These are phyloP conservation scores for Mimas tiliae DNA, from an alignment of 2,888 invertebrate genomes.

Conservation along the genomic window DNA sequence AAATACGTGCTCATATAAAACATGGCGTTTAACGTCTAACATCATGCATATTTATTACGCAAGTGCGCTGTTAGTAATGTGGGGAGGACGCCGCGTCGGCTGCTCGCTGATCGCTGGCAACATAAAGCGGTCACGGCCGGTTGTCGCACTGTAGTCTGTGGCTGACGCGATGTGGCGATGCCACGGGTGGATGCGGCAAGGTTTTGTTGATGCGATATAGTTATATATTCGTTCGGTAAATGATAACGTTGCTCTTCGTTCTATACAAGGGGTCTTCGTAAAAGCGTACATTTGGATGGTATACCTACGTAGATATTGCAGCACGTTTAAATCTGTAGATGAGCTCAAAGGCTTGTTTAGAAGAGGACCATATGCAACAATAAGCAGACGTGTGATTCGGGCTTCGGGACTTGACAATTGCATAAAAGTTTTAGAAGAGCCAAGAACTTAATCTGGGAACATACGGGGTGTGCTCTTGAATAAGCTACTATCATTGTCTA, in stretches of 20 bases:
- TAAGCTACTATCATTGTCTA: no score
- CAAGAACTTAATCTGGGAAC: no score
- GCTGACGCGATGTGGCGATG: slow-evolving; percentile 33
- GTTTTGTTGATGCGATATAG: neutral
- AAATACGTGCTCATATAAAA: slow-evolving; percentile 2
- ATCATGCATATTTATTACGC: slow-evolving; percentile 49
- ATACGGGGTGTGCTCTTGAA: no score
- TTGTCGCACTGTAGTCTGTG: slow-evolving; percentile 60
- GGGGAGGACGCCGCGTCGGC: slow-evolving; percentile 36
- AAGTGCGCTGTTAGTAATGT: slow-evolving; percentile 51
- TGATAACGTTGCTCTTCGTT: neutral
- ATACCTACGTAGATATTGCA: no score
- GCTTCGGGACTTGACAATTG: neutral
- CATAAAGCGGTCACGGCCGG: slow-evolving; percentile 76
- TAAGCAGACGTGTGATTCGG: neutral
- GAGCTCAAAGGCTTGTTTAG: no score
- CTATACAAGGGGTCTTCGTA: neutral
- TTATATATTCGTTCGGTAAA: neutral
- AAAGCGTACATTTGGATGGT: no score
- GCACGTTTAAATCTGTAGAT: no score
- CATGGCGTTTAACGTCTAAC: slow-evolving; percentile 30
- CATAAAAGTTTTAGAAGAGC: no score
- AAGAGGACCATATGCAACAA: no score
- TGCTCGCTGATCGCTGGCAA: slow-evolving; percentile 46
- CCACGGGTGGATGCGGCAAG: slow-evolving; percentile 27